phyloP scores from a whole-genome alignment of 2,113 vertebrate species.

The Chitala chitala region DNA sequence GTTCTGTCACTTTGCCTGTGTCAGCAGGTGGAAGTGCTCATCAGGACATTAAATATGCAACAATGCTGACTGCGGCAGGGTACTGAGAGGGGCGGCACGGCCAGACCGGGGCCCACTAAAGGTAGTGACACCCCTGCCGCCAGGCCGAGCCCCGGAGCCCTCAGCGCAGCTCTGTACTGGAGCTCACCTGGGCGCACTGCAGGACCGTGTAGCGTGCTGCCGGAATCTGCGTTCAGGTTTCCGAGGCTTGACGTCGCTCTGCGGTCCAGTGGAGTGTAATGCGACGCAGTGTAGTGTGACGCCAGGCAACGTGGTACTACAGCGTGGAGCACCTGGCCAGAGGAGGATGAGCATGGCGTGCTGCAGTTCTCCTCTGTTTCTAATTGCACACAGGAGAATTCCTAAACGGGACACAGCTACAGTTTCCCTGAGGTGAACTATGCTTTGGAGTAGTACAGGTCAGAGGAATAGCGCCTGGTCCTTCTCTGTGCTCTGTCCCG shows the following conservation, averaged over 20 bases:
- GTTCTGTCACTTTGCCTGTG: slow-evolving; percentile 98
- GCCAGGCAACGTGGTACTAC: not conserved
- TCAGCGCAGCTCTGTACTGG: not conserved
- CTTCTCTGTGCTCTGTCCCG: too few relatives aligned
- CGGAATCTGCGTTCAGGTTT: too few relatives aligned
- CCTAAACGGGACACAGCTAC: too few relatives aligned
- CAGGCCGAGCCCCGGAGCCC: too few relatives aligned
- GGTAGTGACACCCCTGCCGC: too few relatives aligned
- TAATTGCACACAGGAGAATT: too few relatives aligned
- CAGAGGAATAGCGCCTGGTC: too few relatives aligned
- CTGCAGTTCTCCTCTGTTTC: too few relatives aligned
- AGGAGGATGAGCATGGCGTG: not conserved
- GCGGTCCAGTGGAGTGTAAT: not conserved
- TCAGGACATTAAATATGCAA: slow-evolving; percentile 99
- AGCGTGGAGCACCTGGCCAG: not conserved
- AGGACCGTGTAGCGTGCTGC: too few relatives aligned
- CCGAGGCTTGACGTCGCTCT: too few relatives aligned
- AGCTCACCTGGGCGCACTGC: not conserved
- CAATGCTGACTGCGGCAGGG: slow-evolving; percentile 92
- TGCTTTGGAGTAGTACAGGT: too few relatives aligned
- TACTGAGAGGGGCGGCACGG: slow-evolving; percentile 75
- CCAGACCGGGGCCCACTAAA: slow-evolving; percentile 49
- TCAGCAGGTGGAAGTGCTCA: slow-evolving; percentile 97
- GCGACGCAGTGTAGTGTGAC: not conserved
- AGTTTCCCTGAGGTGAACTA: too few relatives aligned